A percentile compares a stretch with the other conserved stretches of the same genome.
phyloP scores from a whole-genome alignment of 2,888 invertebrate genomes.

The Muscina levida region DNA sequence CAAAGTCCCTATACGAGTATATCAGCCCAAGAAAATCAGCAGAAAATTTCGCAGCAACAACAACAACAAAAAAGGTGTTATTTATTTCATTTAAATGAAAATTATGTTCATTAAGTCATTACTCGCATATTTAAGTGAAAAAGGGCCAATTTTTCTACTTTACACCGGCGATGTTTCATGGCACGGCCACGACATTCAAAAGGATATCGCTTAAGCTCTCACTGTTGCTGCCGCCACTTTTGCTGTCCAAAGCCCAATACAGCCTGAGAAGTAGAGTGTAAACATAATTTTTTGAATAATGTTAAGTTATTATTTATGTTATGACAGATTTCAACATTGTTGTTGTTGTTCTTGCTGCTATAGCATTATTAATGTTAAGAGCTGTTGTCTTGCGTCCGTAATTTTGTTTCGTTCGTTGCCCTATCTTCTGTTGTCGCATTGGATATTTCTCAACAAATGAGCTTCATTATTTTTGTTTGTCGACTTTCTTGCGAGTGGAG shows the following conservation, averaged over 20 bases:
- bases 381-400: background rate
- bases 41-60: no score
- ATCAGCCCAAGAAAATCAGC: no score
- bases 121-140: constrained; percentile 2
- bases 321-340: constrained; percentile 41
- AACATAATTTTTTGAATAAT: constrained; percentile 61
- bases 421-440: background rate
- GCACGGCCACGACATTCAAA: background rate
- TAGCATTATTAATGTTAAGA: constrained; percentile 4
- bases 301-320: constrained; percentile 61
- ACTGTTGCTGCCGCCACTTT: background rate
- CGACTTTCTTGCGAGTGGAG: background rate
- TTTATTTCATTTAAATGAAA: constrained; percentile 40
- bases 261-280: constrained; percentile 8
- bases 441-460: constrained; percentile 7
- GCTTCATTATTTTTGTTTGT: constrained; percentile 25
- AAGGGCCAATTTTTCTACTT: background rate
- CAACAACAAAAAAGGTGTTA: constrained; percentile 37
- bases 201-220: background rate
- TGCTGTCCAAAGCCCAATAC: no score
- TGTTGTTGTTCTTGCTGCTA: background rate
- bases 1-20: no score
- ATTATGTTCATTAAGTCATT: constrained; percentile 34
- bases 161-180: no score
- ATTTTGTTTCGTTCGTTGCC: background rate